A percentile compares a stretch with the other conserved stretches of the same genome.
These are phyloP conservation scores for Rhinopithecus roxellana DNA, from an alignment of 2,113 vertebrate species.

Conservation along the genomic window DNA sequence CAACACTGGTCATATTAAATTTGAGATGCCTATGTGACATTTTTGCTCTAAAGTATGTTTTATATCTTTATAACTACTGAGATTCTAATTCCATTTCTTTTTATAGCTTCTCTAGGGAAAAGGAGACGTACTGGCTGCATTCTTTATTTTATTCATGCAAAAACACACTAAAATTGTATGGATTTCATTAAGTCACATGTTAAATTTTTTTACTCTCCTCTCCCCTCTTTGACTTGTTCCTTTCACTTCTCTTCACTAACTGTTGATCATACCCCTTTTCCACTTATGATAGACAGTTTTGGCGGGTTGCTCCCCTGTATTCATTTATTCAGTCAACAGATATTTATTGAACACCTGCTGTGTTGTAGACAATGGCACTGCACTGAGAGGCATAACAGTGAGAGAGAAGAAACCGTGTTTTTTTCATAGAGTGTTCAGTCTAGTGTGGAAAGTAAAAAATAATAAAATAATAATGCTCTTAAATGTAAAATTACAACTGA, in stretches of 20 bases:
- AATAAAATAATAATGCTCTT: background rate
- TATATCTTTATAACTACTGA: background rate
- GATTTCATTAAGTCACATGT: background rate
- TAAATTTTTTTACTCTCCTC: background rate
- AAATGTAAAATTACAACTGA: constrained; percentile 18
- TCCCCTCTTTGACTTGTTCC: background rate
- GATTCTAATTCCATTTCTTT: background rate
- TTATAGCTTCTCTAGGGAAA: constrained; percentile 12
- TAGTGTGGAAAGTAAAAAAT: background rate
- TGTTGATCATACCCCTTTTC: background rate
- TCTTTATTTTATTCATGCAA: background rate
- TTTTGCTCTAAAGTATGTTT: constrained; percentile 12
- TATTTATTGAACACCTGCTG: background rate
- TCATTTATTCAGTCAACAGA: background rate
- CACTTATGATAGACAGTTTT: background rate
- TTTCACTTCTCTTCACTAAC: background rate
- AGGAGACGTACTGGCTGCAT: background rate
- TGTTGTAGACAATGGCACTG: background rate
- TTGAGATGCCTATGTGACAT: background rate
- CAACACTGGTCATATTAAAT: background rate
- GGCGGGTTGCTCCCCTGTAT: background rate
- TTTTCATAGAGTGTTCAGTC: background rate
- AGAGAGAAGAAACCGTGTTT: background rate
- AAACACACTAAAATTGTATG: background rate
- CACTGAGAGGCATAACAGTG: background rate